Percentiles rank a stretch among this genome's conserved stretches.
Conservation (phyloP, 2,113 vertebrate species). For the Neomonachus schauinslandi region DNA sequence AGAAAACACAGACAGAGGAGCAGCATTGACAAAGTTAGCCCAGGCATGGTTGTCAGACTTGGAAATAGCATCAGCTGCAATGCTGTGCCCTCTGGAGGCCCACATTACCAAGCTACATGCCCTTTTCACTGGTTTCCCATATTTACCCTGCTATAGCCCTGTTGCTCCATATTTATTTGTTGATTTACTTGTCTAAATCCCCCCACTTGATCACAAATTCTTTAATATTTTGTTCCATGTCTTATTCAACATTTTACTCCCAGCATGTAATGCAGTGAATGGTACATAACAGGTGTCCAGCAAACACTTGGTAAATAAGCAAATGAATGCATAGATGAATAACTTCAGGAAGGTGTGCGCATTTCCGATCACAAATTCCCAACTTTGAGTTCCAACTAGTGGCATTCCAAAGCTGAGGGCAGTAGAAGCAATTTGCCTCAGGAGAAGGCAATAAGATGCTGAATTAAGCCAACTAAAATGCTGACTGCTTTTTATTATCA, state of each 20-base stretch:
- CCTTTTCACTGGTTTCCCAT: background rate
- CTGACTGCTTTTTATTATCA: background rate
- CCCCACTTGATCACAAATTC: background rate
- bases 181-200: background rate
- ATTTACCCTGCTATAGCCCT: background rate
- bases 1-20: background rate
- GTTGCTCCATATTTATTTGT: background rate
- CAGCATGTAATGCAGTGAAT: background rate
- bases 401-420: background rate
- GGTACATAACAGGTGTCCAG: background rate
- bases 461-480: background rate
- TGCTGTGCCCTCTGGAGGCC: accelerated
- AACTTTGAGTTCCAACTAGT: background rate
- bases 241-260: background rate
- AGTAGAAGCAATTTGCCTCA: background rate
- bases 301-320: background rate
- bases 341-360: background rate
- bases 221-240: background rate
- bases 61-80: background rate
- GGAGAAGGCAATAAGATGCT: background rate
- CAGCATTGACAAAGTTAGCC: background rate
- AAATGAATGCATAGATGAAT: background rate
- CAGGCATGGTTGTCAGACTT: background rate
- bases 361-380: background rate
- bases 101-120: background rate